Conservation (phyloP, 1,140 invertebrate genomes). For the Leptinotarsa undecemlineata region DNA sequence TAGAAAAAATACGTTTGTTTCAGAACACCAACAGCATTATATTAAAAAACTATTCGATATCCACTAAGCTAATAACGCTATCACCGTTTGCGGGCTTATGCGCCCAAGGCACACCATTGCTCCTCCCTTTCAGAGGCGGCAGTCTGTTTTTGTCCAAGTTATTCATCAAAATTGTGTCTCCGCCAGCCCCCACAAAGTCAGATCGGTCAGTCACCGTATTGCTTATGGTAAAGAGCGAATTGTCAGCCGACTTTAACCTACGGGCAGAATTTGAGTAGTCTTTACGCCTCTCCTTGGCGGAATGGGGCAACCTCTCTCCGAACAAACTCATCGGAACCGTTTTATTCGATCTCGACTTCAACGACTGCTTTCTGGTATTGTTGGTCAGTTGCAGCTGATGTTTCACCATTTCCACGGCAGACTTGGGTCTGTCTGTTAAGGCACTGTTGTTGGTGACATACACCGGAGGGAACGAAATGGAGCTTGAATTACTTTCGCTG, state of each 20-base stretch:
- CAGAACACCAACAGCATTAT: not conserved
- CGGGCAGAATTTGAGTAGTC: constrained; percentile 22
- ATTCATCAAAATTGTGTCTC: constrained; percentile 22
- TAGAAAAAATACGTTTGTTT: constrained; percentile 13
- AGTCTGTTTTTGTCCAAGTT: constrained; percentile 30
- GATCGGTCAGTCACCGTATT: constrained; percentile 17
- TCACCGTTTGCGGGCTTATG: constrained; percentile 32
- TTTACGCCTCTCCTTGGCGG: constrained; percentile 35
- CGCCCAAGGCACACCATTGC: constrained; percentile 31
- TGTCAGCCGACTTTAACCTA: constrained; percentile 43
- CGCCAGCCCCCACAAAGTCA: constrained; percentile 26
- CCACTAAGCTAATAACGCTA: constrained; percentile 42
- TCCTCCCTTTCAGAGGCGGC: constrained; percentile 23
- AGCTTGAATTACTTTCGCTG: constrained; percentile 27
- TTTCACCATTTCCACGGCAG: constrained; percentile 58
- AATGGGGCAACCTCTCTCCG: constrained; percentile 33
- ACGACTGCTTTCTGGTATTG: constrained; percentile 30
- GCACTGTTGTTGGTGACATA: constrained; percentile 32
- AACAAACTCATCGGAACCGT: constrained; percentile 44
- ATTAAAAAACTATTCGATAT: constrained; percentile 34
- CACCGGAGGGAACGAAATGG: constrained; percentile 42
- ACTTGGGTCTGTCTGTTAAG: constrained; percentile 53
- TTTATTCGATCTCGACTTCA: constrained; percentile 42
- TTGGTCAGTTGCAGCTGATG: constrained; percentile 56
- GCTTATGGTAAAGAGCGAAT: constrained; percentile 37